Conservation (phyloP, 2,113 vertebrate genomes). For the Herpailurus yagouaroundi region DNA sequence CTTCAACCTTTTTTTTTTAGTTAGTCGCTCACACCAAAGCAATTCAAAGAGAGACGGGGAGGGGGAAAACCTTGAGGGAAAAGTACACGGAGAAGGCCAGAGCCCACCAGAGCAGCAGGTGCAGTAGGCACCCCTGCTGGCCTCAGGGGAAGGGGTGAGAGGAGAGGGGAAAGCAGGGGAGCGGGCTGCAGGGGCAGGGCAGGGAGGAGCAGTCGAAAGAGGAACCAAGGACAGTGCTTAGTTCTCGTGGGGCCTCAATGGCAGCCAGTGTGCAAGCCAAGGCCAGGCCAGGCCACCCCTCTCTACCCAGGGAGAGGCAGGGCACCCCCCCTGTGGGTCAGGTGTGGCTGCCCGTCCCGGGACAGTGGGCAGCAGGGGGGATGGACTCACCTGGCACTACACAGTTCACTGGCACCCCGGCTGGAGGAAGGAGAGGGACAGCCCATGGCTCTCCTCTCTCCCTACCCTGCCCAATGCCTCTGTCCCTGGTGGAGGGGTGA, state of each 20-base stretch:
- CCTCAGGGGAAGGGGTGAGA: neutral
- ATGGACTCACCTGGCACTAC: neutral
- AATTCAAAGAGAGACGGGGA: neutral
- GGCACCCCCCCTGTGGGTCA: neutral
- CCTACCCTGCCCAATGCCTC: neutral
- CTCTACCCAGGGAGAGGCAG: neutral
- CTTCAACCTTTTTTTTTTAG: neutral
- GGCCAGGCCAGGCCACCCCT: neutral
- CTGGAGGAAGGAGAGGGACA: neutral
- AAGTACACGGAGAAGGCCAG: fast-evolving
- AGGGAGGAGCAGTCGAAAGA: neutral
- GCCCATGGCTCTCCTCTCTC: neutral
- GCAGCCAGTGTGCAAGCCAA: neutral
- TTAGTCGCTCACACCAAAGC: neutral
- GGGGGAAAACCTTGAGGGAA: neutral
- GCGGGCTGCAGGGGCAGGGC: neutral
- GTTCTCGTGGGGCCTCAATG: neutral
- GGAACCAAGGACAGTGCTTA: neutral
- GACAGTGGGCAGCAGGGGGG: neutral
- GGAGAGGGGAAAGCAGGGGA: neutral
- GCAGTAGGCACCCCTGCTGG: neutral
- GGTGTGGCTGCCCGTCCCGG: neutral
- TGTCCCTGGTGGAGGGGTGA: neutral
- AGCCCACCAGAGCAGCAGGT: neutral
- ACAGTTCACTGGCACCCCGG: neutral